Evolutionary conservation across 2,888 invertebrate genomes (phyloP).

Genomic region (Ptychoptera contaminata): DNA sequence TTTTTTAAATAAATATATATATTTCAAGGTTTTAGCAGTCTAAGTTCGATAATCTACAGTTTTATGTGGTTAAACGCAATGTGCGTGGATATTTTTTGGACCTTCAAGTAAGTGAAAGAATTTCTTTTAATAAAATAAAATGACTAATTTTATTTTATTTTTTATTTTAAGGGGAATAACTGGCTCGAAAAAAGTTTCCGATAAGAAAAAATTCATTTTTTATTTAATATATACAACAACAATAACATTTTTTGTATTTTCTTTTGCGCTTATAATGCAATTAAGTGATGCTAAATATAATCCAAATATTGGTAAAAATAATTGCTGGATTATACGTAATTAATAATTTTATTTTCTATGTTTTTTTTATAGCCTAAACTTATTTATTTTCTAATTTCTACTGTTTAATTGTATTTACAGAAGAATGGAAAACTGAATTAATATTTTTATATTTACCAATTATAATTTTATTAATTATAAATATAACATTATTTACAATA

Average conservation of each 20-base stretch:
- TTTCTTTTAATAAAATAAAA: too few species aligned
- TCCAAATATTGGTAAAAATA: not conserved
- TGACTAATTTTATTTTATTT: too few species aligned
- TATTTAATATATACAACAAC: not conserved
- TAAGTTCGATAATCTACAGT: conserved; percentile 36
- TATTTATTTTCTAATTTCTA: conserved; percentile 4
- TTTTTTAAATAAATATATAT: too few species aligned
- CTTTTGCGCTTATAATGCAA: not conserved
- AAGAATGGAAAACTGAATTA: conserved; percentile 5
- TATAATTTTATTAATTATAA: conserved; percentile 22
- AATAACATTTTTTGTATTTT: not conserved
- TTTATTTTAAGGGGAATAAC: too few species aligned
- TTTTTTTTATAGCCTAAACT: too few species aligned
- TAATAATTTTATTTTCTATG: too few species aligned
- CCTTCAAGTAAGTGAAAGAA: not conserved
- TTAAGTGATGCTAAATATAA: not conserved
- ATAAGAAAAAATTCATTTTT: not conserved
- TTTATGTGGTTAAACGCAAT: conserved; percentile 80
- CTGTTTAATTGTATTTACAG: too few species aligned
- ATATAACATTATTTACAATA: conserved; percentile 24
- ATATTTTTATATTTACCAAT: conserved; percentile 26
- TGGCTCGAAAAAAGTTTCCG: too few species aligned
- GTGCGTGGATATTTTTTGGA: conserved; percentile 73
- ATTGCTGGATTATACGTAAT: conserved; percentile 1
- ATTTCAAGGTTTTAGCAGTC: not conserved